phyloP scores from a whole-genome alignment of 2,113 vertebrate species.

The Heteronetta atricapilla region DNA sequence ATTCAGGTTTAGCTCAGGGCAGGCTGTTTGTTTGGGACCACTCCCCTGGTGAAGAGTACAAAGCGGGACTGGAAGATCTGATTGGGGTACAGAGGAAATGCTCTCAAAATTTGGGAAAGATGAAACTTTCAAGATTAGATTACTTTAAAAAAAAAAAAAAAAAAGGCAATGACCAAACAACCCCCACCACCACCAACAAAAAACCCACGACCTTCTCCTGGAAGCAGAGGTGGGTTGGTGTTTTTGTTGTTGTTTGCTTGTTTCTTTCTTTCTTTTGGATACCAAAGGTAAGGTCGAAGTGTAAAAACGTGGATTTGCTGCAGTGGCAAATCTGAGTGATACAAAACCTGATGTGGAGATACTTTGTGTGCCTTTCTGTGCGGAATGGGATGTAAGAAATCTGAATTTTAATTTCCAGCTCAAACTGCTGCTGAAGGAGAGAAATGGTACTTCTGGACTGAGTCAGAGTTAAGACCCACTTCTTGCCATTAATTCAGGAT shows the following conservation, averaged over 20 bases:
- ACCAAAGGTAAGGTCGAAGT: background rate
- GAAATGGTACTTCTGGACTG: background rate
- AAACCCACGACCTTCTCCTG: background rate
- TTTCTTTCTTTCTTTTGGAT: background rate
- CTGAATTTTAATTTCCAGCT: slow-evolving; percentile 6
- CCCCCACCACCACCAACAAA: background rate
- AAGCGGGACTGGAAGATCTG: background rate
- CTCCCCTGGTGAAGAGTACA: background rate
- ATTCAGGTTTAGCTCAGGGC: slow-evolving; percentile 2
- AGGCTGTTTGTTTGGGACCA: background rate
- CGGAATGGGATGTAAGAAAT: background rate
- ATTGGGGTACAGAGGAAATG: background rate
- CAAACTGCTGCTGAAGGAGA: background rate
- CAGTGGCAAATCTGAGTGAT: background rate
- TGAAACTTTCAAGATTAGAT: background rate
- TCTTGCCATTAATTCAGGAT: background rate
- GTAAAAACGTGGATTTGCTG: background rate
- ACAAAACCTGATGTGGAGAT: background rate
- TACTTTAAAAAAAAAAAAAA: background rate
- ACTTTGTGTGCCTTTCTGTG: background rate
- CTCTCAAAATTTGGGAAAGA: background rate
- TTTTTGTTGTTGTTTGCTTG: background rate
- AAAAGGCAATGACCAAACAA: too few relatives aligned
- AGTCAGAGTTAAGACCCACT: background rate
- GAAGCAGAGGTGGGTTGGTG: background rate